phyloP scores from a whole-genome alignment of 2,113 vertebrate genomes.

The Anarhynchus alexandrinus region DNA sequence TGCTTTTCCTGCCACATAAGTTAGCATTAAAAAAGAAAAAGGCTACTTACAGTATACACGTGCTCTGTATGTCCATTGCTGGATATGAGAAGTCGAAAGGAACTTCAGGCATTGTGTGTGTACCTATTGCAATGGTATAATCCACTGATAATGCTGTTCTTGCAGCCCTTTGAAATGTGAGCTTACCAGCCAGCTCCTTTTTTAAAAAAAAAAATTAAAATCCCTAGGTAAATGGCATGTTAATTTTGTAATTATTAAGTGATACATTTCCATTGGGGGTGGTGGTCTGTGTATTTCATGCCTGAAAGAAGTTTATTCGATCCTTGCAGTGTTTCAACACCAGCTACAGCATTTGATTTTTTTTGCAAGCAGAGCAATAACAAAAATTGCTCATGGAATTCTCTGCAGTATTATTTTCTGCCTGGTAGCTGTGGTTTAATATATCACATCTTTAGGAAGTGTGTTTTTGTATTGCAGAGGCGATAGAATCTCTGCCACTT shows the following conservation, averaged over 20 bases:
- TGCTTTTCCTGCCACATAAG: not conserved
- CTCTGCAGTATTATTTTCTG: not conserved
- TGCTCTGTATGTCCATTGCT: fast-evolving
- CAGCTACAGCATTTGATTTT: not conserved
- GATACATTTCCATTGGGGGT: not conserved
- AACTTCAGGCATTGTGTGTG: not conserved
- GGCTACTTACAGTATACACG: fast-evolving
- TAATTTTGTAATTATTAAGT: not conserved
- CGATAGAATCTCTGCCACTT: conserved; percentile 86
- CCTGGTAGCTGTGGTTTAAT: not conserved
- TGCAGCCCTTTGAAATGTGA: not conserved
- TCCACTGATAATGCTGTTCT: not conserved
- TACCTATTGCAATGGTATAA: fast-evolving
- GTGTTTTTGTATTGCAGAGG: conserved; percentile 71
- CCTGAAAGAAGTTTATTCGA: not conserved
- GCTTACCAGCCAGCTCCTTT: not conserved
- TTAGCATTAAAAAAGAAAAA: not conserved
- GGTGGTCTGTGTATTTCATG: not conserved
- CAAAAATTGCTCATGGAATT: not conserved
- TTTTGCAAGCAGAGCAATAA: not conserved
- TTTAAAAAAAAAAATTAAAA: not conserved
- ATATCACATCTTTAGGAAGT: fast-evolving
- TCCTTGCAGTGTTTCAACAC: not conserved
- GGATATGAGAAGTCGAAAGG: not conserved
- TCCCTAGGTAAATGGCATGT: not conserved